phyloP scores from a whole-genome alignment of 2,797 vertebrate genomes.

The Pseudomugil tenellus region DNA sequence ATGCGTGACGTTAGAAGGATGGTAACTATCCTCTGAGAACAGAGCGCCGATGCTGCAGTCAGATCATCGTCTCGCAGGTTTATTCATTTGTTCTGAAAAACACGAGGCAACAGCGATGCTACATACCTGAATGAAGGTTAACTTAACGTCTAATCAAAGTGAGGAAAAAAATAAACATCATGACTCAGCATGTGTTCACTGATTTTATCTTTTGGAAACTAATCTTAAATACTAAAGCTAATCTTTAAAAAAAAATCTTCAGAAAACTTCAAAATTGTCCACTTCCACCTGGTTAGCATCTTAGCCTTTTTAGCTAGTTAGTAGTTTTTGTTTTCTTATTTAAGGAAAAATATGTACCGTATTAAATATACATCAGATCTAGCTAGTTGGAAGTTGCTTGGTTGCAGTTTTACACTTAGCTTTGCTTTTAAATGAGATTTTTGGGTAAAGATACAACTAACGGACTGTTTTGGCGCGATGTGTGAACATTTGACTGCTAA shows the following conservation, averaged over 20 bases:
- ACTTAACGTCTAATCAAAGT: slow-evolving; percentile 1
- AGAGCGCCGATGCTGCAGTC: slow-evolving; percentile 28
- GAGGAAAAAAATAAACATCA: background rate
- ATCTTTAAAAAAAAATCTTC: background rate
- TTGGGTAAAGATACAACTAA: background rate
- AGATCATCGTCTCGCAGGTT: slow-evolving; percentile 63
- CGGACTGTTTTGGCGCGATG: background rate
- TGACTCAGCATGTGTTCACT: background rate
- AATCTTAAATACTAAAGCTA: background rate
- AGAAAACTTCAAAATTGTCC: background rate
- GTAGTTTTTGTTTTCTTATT: no score
- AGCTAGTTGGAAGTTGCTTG: no score
- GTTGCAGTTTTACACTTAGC: background rate
- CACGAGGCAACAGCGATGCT: slow-evolving; percentile 33
- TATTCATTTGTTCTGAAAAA: slow-evolving; percentile 65
- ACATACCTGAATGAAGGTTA: slow-evolving; percentile 3
- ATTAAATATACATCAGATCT: no score
- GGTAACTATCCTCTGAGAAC: slow-evolving; percentile 15
- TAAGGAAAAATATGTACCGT: no score
- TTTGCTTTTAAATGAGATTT: background rate
- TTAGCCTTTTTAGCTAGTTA: background rate
- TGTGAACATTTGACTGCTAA: background rate
- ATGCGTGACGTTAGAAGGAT: background rate
- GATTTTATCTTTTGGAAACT: no score
- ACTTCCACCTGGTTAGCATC: background rate